Conservation (phyloP, 2,888 invertebrate genomes). For the Amphipyra berbera region DNA sequence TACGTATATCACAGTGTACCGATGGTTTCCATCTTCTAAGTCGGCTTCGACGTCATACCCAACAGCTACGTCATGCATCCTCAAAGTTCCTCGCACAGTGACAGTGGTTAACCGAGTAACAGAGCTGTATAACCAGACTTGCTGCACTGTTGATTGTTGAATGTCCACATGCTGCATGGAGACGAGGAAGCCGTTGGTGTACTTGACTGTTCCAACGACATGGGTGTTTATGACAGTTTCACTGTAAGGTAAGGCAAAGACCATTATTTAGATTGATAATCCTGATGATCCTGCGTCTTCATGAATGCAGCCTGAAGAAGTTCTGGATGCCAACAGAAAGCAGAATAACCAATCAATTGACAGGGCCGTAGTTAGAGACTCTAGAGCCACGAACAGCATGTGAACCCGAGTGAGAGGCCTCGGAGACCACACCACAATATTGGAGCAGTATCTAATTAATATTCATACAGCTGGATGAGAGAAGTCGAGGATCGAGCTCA, state of each 20-base stretch:
- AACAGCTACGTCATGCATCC: slow-evolving; percentile 68
- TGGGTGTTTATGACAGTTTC: slow-evolving; percentile 63
- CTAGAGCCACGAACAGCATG: too few relatives aligned
- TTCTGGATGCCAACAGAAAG: too few relatives aligned
- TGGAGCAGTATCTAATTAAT: too few relatives aligned
- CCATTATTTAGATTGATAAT: too few relatives aligned
- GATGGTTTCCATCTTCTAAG: slow-evolving; percentile 52
- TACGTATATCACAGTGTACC: slow-evolving; percentile 65
- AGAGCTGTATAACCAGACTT: slow-evolving; percentile 67
- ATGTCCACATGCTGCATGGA: slow-evolving; percentile 73
- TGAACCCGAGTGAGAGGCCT: too few relatives aligned
- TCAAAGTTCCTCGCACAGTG: slow-evolving; percentile 65
- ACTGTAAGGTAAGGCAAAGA: slow-evolving; percentile 65
- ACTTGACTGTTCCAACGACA: slow-evolving; percentile 63
- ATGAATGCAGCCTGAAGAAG: too few relatives aligned
- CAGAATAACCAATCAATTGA: too few relatives aligned
- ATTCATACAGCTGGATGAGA: too few relatives aligned
- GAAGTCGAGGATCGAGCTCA: too few relatives aligned
- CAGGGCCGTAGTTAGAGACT: too few relatives aligned
- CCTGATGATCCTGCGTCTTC: too few relatives aligned
- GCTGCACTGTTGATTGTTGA: slow-evolving; percentile 63
- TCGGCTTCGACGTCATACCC: slow-evolving; percentile 74
- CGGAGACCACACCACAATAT: too few relatives aligned
- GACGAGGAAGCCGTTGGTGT: slow-evolving; percentile 74
- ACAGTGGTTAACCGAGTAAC: slow-evolving; percentile 58